A percentile compares a stretch with the other conserved stretches of the same genome.
These are phyloP conservation scores for Cebus imitator DNA, from an alignment of 2,113 vertebrate genomes.

Conservation along the genomic window DNA sequence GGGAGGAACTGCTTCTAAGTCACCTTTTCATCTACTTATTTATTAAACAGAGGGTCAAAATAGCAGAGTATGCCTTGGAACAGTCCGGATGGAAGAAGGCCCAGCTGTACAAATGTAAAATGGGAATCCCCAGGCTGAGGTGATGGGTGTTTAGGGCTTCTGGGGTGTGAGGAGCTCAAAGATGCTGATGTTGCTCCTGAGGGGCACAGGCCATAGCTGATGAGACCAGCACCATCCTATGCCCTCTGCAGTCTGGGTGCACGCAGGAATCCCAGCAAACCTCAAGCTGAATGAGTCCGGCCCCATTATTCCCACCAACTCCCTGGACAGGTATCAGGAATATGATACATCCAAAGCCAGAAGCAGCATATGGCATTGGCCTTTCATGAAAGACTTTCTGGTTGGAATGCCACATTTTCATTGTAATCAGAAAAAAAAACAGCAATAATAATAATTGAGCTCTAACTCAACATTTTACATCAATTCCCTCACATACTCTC, in stretches of 20 bases:
- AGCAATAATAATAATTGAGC: background rate
- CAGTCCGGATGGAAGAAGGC: background rate
- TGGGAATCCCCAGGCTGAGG: background rate
- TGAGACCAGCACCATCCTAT: background rate
- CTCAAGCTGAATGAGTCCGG: background rate
- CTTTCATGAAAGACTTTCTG: background rate
- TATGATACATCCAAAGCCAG: background rate
- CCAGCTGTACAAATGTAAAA: background rate
- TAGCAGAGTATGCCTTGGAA: background rate
- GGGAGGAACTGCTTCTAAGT: background rate
- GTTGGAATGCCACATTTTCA: background rate
- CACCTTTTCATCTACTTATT: background rate
- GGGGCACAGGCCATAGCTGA: background rate
- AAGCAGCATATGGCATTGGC: background rate
- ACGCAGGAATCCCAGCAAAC: background rate
- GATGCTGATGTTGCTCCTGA: background rate
- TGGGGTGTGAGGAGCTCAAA: background rate
- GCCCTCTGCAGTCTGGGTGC: background rate
- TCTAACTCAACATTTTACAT: background rate
- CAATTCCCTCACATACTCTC: background rate
- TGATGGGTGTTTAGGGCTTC: background rate
- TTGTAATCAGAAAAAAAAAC: background rate
- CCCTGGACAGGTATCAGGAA: background rate
- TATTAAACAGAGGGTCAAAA: background rate
- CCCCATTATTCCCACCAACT: background rate